Percentiles rank a stretch among this genome's conserved stretches.
These are phyloP conservation scores for Thalassoma bifasciatum DNA, from an alignment of 2,113 vertebrate genomes.

Conservation along the genomic window DNA sequence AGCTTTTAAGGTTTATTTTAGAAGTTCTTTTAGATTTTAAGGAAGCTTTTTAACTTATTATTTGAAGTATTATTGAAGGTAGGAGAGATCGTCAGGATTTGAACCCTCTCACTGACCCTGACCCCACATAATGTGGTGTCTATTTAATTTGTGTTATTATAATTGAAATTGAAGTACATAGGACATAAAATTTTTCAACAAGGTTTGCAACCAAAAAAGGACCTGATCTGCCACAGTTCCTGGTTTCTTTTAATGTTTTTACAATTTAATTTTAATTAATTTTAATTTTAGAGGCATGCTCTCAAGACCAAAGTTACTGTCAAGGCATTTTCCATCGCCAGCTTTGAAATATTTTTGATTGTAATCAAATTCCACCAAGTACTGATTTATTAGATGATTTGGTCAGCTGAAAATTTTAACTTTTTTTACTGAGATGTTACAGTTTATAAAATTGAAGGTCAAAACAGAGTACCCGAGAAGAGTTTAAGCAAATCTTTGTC, in stretches of 20 bases:
- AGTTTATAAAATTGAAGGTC: neutral
- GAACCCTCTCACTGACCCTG: neutral
- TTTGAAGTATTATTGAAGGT: neutral
- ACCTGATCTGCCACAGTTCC: neutral
- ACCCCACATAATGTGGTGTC: too few species aligned
- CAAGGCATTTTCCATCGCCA: neutral
- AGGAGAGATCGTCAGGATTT: neutral
- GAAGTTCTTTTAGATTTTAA: constrained; percentile 18
- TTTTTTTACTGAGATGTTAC: neutral
- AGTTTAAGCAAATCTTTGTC: neutral
- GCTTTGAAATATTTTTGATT: neutral
- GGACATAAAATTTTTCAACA: too few species aligned
- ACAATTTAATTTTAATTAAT: neutral
- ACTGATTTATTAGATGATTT: neutral
- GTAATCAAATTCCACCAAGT: neutral
- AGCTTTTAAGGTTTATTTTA: constrained; percentile 28
- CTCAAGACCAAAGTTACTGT: neutral
- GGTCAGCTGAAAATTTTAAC: neutral
- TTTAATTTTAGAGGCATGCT: neutral
- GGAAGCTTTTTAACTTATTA: neutral
- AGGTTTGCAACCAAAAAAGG: too few species aligned
- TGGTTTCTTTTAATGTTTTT: neutral
- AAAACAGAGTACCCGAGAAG: neutral
- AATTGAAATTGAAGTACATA: neutral
- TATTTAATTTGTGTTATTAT: neutral